Base-by-base conservation (phyloP, 2,888 invertebrate species). In the Erpobdella octoculata region DNA sequence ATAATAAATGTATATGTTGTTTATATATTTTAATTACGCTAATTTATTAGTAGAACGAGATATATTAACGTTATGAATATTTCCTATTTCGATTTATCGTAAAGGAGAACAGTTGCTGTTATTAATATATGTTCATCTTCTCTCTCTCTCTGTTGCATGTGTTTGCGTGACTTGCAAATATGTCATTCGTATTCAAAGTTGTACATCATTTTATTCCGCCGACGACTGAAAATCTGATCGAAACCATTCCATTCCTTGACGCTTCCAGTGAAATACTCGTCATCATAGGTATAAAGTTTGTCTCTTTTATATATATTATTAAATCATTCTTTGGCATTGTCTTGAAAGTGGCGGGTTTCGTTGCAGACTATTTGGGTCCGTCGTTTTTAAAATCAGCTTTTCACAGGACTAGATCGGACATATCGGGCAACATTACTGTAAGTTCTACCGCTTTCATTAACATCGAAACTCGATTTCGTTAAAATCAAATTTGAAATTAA, bases 351-450 rank as follows among this genome's bases (percentile, higher is more conserved):
- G 1, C 28, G 25, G 36, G 25, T 61, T 25, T 58, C 58, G 18
- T 37, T 35, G 21, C 33, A 71, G 71, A 71, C 21, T 71, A 67
- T 65, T 41, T 71, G 59, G 71, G 71, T 33, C 71, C 71, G 6
- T 67, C 66, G 1, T 71, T 71, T 35, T n/a, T 71, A 31, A 71
- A 71, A 36, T 58, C 66, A 18, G 71, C 71, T n/a, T 71, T 71
- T 35, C 67, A 71, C 15, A 31, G 71, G 21, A 71, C 71, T 25
- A 48, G 71, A 53, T 12, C 72, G 6, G 72, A 72, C 58, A 72
- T 72, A 33, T 41, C 37, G 21, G 72, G 70, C 9, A 72, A 72
- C 38, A 72, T 72, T 18, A 69, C 64, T 21, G 72, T 72, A 62
- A 72, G n/a, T n/a, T n/a, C n/a, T n/a, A n/a, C n/a, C n/a, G n/a